Percentiles rank a stretch among this genome's conserved stretches.
phyloP scores from a whole-genome alignment of 1,140 invertebrate species.

The Drosophila novamexicana region DNA sequence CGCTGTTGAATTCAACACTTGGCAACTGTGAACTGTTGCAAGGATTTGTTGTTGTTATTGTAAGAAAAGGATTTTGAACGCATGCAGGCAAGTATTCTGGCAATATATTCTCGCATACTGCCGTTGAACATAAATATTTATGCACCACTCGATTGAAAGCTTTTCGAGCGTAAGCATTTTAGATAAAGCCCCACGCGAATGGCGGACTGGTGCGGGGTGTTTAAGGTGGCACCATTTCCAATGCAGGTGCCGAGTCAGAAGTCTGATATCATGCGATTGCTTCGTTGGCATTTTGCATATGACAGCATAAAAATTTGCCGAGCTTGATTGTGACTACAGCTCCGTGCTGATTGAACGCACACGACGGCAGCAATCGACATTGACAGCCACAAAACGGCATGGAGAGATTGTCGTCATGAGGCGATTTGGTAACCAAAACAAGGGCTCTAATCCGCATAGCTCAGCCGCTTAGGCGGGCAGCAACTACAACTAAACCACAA shows the following conservation, averaged over 20 bases:
- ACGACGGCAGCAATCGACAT: conserved; percentile 13
- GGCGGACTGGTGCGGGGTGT: neutral
- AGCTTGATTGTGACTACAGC: conserved; percentile 62
- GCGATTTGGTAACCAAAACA: conserved; percentile 78
- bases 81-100: conserved; percentile 17
- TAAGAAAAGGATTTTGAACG: conserved; percentile 4
- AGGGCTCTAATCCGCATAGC: conserved; percentile 69
- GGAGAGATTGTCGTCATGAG: conserved; percentile 48
- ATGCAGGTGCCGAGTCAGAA: conserved; percentile 35
- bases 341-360: conserved; percentile 68
- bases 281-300: conserved; percentile 70
- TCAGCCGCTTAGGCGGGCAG: conserved; percentile 30
- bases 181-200: conserved; percentile 66
- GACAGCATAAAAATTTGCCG: conserved; percentile 68
- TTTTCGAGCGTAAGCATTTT: conserved; percentile 83
- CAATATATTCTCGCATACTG: conserved; percentile 39
- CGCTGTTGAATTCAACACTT: conserved; percentile 47
- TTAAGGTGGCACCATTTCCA: conserved; percentile 1
- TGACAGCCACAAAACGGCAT: conserved; percentile 20
- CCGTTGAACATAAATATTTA: conserved; percentile 69
- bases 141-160: conserved; percentile 74
- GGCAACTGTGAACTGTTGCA: conserved; percentile 70
- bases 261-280: conserved; percentile 19
- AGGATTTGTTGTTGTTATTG: conserved; percentile 37
- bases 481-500: conserved; percentile 60